Evolutionary conservation across 2,888 invertebrate species (phyloP).

Genomic region (Seira musarum): DNA sequence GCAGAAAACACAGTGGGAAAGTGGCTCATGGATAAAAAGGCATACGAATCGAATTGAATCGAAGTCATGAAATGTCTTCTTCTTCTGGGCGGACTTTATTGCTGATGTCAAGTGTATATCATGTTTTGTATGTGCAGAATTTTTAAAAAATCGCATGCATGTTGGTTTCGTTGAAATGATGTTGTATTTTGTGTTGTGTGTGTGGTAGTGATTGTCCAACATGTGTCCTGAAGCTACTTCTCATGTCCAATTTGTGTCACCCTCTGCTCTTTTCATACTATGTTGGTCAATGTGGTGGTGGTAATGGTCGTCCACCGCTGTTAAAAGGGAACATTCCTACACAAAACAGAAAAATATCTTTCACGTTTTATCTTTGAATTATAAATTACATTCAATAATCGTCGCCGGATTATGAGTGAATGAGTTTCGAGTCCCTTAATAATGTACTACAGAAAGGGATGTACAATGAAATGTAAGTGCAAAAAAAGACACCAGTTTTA

Average conservation of each 20-base stretch:
- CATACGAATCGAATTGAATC: constrained; percentile 33
- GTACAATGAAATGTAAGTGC: constrained; percentile 6
- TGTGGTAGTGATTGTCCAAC: constrained; percentile 3
- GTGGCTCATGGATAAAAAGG: constrained; percentile 53
- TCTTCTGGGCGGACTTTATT: constrained; percentile 28
- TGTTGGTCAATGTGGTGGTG: too few relatives aligned
- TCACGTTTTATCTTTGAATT: background rate
- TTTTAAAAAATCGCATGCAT: background rate
- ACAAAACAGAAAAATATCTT: background rate
- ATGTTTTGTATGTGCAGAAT: background rate
- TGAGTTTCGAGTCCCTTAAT: background rate
- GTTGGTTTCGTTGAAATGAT: too few relatives aligned
- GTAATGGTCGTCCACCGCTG: background rate
- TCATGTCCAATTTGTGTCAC: background rate
- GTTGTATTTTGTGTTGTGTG: background rate
- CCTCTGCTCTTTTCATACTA: background rate
- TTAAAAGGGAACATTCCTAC: background rate
- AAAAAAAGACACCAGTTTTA: background rate
- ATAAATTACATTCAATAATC: background rate
- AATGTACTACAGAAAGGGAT: constrained; percentile 15
- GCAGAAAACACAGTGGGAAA: constrained; percentile 34
- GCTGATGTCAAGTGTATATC: constrained; percentile 29
- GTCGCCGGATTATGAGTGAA: background rate
- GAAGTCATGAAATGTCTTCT: constrained; percentile 11
- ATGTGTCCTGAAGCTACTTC: background rate